phyloP scores from a whole-genome alignment of 1,140 invertebrate species.

The Propsilocerus akamusi region DNA sequence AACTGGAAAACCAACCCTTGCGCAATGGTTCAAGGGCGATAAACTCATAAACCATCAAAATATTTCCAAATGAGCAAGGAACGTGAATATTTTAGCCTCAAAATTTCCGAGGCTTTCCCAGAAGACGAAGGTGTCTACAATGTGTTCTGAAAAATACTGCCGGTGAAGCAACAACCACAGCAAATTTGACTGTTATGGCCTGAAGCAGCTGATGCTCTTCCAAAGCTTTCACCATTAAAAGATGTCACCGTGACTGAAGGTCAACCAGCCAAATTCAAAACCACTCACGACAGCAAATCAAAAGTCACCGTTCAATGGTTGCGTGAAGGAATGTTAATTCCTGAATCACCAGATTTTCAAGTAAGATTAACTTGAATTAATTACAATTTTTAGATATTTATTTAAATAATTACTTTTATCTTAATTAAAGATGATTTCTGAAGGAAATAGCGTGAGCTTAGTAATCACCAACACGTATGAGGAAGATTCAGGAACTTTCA shows the following conservation, averaged over 20 bases:
- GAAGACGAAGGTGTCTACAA: slow-evolving; percentile 84
- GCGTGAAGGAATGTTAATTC: slow-evolving; percentile 72
- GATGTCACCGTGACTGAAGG: slow-evolving; percentile 73
- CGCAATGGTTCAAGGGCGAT: slow-evolving; percentile 84
- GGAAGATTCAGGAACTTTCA: slow-evolving; percentile 85
- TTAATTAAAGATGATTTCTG: slow-evolving; percentile 71
- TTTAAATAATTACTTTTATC: slow-evolving; percentile 7
- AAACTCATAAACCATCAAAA: slow-evolving; percentile 89
- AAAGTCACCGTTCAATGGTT: slow-evolving; percentile 79
- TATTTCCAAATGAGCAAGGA: slow-evolving; percentile 92
- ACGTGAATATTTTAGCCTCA: slow-evolving; percentile 65
- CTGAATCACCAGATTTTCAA: slow-evolving; percentile 80
- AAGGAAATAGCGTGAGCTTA: slow-evolving; percentile 73
- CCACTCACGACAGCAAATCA: slow-evolving; percentile 58
- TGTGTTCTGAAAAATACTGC: slow-evolving; percentile 72
- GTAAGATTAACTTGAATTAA: slow-evolving; percentile 28
- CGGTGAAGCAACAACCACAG: slow-evolving; percentile 59
- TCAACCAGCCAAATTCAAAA: slow-evolving; percentile 72
- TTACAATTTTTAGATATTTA: background rate
- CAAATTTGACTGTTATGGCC: slow-evolving; percentile 61
- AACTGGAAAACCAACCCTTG: slow-evolving; percentile 57
- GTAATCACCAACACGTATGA: slow-evolving; percentile 81
- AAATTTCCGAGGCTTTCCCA: slow-evolving; percentile 84
- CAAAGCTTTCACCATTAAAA: slow-evolving; percentile 56
- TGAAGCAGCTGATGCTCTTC: slow-evolving; percentile 54